These are phyloP conservation scores for Staurois parvus DNA, from an alignment of 2,797 vertebrate genomes.

Conservation along the genomic window DNA sequence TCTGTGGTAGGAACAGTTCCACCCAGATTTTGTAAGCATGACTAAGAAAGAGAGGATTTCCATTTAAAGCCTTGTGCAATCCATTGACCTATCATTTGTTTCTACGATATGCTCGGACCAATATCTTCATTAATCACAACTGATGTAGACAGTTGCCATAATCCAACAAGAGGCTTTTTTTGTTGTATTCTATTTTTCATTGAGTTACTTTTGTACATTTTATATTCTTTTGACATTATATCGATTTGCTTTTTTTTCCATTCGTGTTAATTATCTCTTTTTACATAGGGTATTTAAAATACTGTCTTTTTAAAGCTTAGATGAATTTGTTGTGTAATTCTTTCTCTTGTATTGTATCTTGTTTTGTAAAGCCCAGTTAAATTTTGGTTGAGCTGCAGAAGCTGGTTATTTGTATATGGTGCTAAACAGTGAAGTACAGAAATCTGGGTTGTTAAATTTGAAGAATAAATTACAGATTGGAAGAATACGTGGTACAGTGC, in stretches of 20 bases:
- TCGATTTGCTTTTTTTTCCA: constrained; percentile 78
- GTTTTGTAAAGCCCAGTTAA: constrained; percentile 71
- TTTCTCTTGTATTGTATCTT: constrained; percentile 75
- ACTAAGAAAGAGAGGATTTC: constrained; percentile 38
- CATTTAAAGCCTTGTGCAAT: constrained; percentile 23
- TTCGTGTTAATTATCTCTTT: constrained; percentile 87
- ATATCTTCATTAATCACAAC: constrained; percentile 68
- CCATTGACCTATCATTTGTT: constrained; percentile 38
- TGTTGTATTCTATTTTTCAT: constrained; percentile 68
- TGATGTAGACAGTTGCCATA: constrained; percentile 69
- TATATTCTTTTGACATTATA: constrained; percentile 79
- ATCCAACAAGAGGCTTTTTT: constrained; percentile 63
- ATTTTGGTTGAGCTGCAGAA: constrained; percentile 67
- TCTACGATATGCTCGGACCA: constrained; percentile 71
- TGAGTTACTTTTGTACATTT: constrained; percentile 82
- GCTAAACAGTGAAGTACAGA: constrained; percentile 65
- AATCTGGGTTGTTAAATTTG: constrained; percentile 61
- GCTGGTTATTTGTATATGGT: constrained; percentile 70
- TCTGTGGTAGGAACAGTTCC: constrained; percentile 19
- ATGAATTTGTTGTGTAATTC: constrained; percentile 76
- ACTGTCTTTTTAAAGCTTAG: constrained; percentile 76
- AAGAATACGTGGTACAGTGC: constrained; percentile 48
- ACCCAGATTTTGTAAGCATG: constrained; percentile 21
- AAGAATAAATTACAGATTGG: constrained; percentile 60
- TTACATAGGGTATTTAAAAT: constrained; percentile 88